Base-by-base conservation (phyloP, 2,888 invertebrate species). In the Arge pagana region DNA sequence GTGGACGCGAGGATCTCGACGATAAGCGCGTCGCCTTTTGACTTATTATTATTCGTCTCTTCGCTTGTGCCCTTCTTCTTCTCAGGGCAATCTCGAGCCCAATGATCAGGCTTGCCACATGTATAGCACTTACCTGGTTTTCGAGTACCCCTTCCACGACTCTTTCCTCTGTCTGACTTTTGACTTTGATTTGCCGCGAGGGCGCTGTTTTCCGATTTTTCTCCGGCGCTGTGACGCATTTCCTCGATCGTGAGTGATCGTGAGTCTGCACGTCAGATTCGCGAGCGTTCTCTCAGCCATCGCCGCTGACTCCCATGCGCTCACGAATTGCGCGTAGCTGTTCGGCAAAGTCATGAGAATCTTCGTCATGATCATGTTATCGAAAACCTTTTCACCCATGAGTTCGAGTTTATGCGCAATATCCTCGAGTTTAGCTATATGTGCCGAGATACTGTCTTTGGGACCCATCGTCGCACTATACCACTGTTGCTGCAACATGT, bases 381-480 rank as follows among this genome's bases (percentile, higher is more conserved):
- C 54, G 0, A 52, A 39, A 13, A 62, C 54, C 21, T 50, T 19
- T 39, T 64, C 60, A 48, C 52, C 57, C n/a, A 58, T 11, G 0
- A 45, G 4, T 26, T 50, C 30, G 3, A 65, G 42, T 4, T 54
- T 35, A 15, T 59, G 50, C 7, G 58, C 53, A 4, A 64, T 37
- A 16, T 64, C 62, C 16, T 59, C 49, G 0, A 66, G 40, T 28
- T 58, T 57, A 5, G 63, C 55, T n/a, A 64, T 53, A 33, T 64
- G 59, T n/a, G 56, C 58, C 0, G 55, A 23, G 0, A 63, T 58
- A 37, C 62, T 56, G 13, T 62, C 62, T 1, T 43, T 26, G 0
- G 51, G 11, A 33, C 62, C 53, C 15, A 58, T 54, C 13, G 26
- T 23, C 0, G 54, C 18, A 0, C 24, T 30, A 30, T 57, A 63